phyloP scores from a whole-genome alignment of 2,888 invertebrate genomes.

The Pediacus dermestoides region DNA sequence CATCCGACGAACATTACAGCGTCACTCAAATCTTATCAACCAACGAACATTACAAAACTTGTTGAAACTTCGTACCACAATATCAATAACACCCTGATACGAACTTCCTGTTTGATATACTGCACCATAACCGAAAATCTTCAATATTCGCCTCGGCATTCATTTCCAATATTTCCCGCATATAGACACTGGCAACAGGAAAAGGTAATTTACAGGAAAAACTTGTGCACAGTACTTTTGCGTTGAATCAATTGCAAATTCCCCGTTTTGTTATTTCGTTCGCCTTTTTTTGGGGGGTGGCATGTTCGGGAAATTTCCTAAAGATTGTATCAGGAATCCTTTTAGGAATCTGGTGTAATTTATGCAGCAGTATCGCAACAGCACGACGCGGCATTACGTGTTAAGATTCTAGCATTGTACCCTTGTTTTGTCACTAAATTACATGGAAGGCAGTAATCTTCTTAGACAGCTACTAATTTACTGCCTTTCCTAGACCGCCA shows the following conservation, averaged over 20 bases:
- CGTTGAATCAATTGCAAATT: too few relatives aligned
- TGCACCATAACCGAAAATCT: too few relatives aligned
- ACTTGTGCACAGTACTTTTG: too few relatives aligned
- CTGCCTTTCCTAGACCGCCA: constrained; percentile 27
- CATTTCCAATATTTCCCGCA: too few relatives aligned
- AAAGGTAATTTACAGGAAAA: too few relatives aligned
- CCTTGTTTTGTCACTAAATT: constrained; percentile 47
- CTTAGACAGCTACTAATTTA: constrained; percentile 44
- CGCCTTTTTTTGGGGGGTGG: too few relatives aligned
- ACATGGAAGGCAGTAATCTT: constrained; percentile 44
- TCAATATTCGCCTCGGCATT: too few relatives aligned
- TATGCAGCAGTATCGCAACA: constrained; percentile 30
- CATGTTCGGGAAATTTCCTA: constrained; percentile 16
- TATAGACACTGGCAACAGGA: too few relatives aligned
- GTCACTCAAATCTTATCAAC: constrained; percentile 17
- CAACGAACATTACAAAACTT: constrained; percentile 10
- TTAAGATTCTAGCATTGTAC: constrained; percentile 43
- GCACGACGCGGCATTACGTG: constrained; percentile 34
- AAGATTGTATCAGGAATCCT: constrained; percentile 27
- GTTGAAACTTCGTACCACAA: too few relatives aligned
- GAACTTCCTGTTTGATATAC: too few relatives aligned
- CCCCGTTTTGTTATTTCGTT: constrained; percentile 11
- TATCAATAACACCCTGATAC: constrained; percentile 4
- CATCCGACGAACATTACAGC: constrained; percentile 19
- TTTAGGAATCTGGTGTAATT: constrained; percentile 30